Evolutionary conservation across 2,888 invertebrate genomes (phyloP).

Genomic region (Arctia plantaginis): DNA sequence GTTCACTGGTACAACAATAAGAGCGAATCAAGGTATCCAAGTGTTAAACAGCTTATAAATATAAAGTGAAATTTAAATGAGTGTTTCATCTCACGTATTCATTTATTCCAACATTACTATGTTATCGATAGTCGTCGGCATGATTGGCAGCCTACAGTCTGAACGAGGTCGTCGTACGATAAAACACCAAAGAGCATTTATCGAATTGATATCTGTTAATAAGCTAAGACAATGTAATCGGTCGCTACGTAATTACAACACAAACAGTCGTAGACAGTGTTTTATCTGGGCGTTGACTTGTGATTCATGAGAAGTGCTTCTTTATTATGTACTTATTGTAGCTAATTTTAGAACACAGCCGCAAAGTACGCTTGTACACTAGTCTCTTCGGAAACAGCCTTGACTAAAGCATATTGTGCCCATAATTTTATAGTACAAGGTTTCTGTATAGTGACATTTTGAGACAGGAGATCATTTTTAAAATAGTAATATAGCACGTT

Average conservation of each 20-base stretch:
- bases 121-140: constrained; percentile 54
- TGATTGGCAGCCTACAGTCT: constrained; percentile 57
- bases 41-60: constrained; percentile 75
- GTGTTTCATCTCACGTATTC: constrained; percentile 67
- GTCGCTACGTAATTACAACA: constrained; percentile 62
- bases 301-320: constrained; percentile 53
- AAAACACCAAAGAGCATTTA: constrained; percentile 66
- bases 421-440: constrained; percentile 27
- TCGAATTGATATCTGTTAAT: constrained; percentile 70
- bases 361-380: constrained; percentile 26
- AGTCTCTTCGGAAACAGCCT: constrained; percentile 21
- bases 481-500: constrained; percentile 34
- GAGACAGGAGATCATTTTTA: constrained; percentile 27
- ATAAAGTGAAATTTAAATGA: constrained; percentile 71
- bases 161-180: constrained; percentile 73
- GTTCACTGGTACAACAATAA: constrained; percentile 69
- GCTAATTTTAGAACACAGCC: constrained; percentile 45
- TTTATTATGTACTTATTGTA: constrained; percentile 36
- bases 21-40: constrained; percentile 70
- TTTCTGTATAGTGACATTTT: constrained; percentile 31
- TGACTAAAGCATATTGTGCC: constrained; percentile 17
- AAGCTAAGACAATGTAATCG: constrained; percentile 71
- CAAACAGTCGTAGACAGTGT: constrained; percentile 56
- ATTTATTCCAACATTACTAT: constrained; percentile 58
- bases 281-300: constrained; percentile 69